A percentile compares a stretch with the other conserved stretches of the same genome.
phyloP scores from a whole-genome alignment of 2,888 invertebrate genomes.

The Octonoba sinensis region DNA sequence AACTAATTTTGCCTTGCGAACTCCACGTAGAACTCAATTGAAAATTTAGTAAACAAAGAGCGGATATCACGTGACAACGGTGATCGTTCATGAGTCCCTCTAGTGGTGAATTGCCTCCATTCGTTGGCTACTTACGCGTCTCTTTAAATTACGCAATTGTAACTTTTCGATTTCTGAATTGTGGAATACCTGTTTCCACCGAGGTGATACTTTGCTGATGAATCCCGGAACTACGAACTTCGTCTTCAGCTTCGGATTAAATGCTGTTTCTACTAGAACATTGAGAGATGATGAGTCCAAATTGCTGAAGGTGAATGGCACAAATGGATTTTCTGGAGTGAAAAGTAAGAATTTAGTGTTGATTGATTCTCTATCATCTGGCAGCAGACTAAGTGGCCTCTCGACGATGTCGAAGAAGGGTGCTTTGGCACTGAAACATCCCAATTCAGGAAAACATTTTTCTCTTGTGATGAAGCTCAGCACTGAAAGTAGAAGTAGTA shows the following conservation, averaged over 20 bases:
- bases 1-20: too few relatives aligned
- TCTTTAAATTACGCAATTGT: too few relatives aligned
- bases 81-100: too few relatives aligned
- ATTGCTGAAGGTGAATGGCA: constrained; percentile 19
- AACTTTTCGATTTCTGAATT: too few relatives aligned
- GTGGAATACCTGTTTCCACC: constrained; percentile 62
- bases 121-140: too few relatives aligned
- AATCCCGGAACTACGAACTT: constrained; percentile 64
- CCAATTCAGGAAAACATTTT: constrained; percentile 58
- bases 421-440: constrained; percentile 56
- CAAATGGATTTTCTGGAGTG: constrained; percentile 9
- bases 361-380: constrained; percentile 41
- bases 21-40: too few relatives aligned
- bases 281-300: constrained; percentile 3
- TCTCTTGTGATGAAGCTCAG: constrained; percentile 26
- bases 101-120: too few relatives aligned
- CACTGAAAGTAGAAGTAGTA: constrained; percentile 8
- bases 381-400: constrained; percentile 61
- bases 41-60: too few relatives aligned
- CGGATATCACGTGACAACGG: too few relatives aligned
- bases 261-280: neutral
- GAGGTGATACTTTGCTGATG: constrained; percentile 20
- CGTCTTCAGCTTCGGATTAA: constrained; percentile 21
- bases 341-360: constrained; percentile 53
- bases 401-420: constrained; percentile 61